Evolutionary conservation across 2,113 vertebrate genomes (phyloP).

Genomic region (Syngnathoides biaculeatus): DNA sequence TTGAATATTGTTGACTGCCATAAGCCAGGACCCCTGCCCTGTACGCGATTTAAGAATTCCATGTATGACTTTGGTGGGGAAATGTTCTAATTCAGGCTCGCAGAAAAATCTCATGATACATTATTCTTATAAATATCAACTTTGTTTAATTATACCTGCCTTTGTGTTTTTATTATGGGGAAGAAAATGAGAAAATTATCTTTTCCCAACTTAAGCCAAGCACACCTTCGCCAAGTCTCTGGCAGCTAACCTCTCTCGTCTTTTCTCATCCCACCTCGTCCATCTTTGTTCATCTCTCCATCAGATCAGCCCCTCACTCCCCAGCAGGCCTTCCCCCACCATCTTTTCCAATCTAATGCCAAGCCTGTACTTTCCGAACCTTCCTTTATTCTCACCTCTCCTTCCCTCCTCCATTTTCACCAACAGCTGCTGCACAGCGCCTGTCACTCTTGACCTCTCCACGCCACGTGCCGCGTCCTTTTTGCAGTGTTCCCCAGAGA

Average conservation of each 20-base stretch:
- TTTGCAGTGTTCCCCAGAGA: conserved; percentile 45
- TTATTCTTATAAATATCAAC: too few relatives aligned
- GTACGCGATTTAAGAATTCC: too few relatives aligned
- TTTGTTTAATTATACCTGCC: neutral
- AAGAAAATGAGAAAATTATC: neutral
- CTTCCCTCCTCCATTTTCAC: conserved; percentile 14
- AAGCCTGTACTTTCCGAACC: conserved; percentile 12
- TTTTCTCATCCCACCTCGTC: conserved; percentile 4
- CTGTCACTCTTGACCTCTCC: conserved; percentile 51
- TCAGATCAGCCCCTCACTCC: conserved; percentile 35
- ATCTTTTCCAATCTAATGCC: conserved; percentile 10
- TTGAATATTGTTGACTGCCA: too few relatives aligned
- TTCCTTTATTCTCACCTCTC: neutral
- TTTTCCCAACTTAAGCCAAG: neutral
- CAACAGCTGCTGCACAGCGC: conserved; percentile 55
- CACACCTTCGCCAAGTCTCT: neutral
- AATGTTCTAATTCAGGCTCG: neutral
- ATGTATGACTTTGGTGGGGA: neutral
- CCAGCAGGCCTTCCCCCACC: conserved; percentile 12
- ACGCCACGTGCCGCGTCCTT: conserved; percentile 50
- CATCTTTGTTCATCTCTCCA: conserved; percentile 39
- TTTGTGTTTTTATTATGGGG: neutral
- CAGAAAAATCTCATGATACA: neutral
- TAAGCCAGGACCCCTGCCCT: too few relatives aligned
- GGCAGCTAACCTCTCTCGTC: neutral